Evolutionary conservation across 2,113 vertebrate genomes (phyloP).

Genomic region (Marmota monax): DNA sequence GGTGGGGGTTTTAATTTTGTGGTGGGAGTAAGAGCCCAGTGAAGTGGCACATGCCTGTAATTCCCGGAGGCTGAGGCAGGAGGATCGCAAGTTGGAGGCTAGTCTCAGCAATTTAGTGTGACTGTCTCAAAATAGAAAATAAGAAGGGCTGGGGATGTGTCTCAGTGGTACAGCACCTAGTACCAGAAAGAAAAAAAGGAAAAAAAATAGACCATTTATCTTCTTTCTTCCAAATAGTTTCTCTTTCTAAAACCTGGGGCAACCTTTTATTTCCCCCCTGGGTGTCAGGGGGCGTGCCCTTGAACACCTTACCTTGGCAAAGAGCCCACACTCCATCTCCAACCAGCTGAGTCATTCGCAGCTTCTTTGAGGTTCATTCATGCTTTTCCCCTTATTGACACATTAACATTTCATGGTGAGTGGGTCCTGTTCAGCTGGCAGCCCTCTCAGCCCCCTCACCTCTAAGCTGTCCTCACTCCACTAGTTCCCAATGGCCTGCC

Average conservation of each 20-base stretch:
- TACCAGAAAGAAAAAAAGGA: too few species aligned
- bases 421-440: constrained; percentile 54
- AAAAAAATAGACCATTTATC: background rate
- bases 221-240: constrained; percentile 32
- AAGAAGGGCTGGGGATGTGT: too few species aligned
- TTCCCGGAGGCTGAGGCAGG: too few species aligned
- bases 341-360: constrained; percentile 38
- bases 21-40: too few species aligned
- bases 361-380: constrained; percentile 61
- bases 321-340: constrained; percentile 58
- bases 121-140: too few species aligned
- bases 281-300: background rate
- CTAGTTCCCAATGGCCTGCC: constrained; percentile 50
- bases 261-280: background rate
- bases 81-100: too few species aligned
- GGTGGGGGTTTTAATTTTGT: background rate
- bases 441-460: constrained; percentile 15
- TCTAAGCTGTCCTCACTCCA: constrained; percentile 67
- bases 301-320: constrained; percentile 56
- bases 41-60: too few species aligned
- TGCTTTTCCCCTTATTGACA: constrained; percentile 51
- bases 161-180: too few species aligned
- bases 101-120: too few species aligned
- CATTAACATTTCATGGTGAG: constrained; percentile 66
- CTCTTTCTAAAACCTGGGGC: background rate